Percentiles rank a stretch among this genome's conserved stretches.
Evolutionary conservation across 2,113 vertebrate genomes (phyloP).

Genomic region (Arenaria interpres): DNA sequence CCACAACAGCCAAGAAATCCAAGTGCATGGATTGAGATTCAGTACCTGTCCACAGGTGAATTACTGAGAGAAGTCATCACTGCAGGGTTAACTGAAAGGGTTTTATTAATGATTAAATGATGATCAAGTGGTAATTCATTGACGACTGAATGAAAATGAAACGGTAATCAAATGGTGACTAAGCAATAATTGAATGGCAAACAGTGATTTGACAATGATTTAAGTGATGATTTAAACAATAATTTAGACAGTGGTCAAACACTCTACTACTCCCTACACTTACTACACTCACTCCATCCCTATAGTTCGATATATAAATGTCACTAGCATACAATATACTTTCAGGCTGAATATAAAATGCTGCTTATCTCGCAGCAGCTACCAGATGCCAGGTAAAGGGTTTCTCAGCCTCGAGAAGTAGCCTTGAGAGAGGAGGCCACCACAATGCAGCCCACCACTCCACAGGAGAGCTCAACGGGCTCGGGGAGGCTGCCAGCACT

Average conservation of each 20-base stretch:
- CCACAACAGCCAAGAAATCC: neutral
- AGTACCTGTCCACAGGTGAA: neutral
- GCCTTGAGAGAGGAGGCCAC: neutral
- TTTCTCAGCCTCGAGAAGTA: neutral
- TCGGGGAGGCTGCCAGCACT: fast-evolving
- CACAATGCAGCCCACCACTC: fast-evolving
- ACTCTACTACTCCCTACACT: neutral
- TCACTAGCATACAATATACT: too few species aligned
- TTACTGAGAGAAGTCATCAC: neutral
- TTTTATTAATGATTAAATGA: neutral
- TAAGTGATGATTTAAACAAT: neutral
- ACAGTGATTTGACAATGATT: neutral
- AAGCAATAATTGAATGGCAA: neutral
- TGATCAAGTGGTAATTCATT: neutral
- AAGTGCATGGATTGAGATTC: neutral
- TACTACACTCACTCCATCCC: neutral
- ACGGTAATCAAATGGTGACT: neutral
- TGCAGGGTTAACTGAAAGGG: neutral
- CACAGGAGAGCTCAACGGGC: neutral
- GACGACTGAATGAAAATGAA: neutral
- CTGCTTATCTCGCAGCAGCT: neutral
- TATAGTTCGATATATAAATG: fast-evolving
- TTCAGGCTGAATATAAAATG: fast-evolving
- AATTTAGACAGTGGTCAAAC: neutral
- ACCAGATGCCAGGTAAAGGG: fast-evolving